Evolutionary conservation across 2,888 invertebrate species (phyloP).

Genomic region (Amblyteles armatorius): DNA sequence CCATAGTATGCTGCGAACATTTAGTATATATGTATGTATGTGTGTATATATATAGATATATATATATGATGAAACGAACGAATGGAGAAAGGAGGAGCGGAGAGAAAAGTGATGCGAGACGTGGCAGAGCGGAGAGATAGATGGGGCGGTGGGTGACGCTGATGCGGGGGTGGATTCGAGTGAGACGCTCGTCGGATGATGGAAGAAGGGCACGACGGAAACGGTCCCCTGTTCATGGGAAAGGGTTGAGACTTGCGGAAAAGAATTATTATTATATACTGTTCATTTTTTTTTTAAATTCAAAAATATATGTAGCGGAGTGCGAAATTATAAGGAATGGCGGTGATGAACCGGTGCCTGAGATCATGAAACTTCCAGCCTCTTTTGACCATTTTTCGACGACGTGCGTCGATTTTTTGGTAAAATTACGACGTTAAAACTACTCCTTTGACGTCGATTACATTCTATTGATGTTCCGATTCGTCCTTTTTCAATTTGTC

Average conservation of each 20-base stretch:
- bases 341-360: slow-evolving; percentile 15
- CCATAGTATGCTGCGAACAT: background rate
- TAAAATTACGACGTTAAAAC: background rate
- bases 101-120: slow-evolving; percentile 57
- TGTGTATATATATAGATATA: slow-evolving; percentile 12
- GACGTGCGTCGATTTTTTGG: background rate
- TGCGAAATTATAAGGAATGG: slow-evolving; percentile 30
- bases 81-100: slow-evolving; percentile 53
- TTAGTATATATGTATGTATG: background rate
- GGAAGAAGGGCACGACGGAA: slow-evolving; percentile 55
- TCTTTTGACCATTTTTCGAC: background rate
- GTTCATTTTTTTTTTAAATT: slow-evolving; percentile 72
- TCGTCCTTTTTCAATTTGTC: background rate
- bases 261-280: slow-evolving; percentile 76
- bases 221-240: slow-evolving; percentile 35
- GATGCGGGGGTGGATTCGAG: slow-evolving; percentile 60
- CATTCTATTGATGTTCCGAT: slow-evolving; percentile 10
- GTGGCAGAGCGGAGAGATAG: slow-evolving; percentile 41
- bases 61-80: slow-evolving; percentile 31
- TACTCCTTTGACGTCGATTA: background rate
- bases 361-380: slow-evolving; percentile 12
- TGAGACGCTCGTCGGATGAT: slow-evolving; percentile 54
- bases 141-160: slow-evolving; percentile 46
- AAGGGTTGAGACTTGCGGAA: slow-evolving; percentile 63
- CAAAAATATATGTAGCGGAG: background rate